Percentiles rank a stretch among this genome's conserved stretches.
These are phyloP conservation scores for Frieseomelitta varia DNA, from an alignment of 1,140 invertebrate species.

Conservation along the genomic window DNA sequence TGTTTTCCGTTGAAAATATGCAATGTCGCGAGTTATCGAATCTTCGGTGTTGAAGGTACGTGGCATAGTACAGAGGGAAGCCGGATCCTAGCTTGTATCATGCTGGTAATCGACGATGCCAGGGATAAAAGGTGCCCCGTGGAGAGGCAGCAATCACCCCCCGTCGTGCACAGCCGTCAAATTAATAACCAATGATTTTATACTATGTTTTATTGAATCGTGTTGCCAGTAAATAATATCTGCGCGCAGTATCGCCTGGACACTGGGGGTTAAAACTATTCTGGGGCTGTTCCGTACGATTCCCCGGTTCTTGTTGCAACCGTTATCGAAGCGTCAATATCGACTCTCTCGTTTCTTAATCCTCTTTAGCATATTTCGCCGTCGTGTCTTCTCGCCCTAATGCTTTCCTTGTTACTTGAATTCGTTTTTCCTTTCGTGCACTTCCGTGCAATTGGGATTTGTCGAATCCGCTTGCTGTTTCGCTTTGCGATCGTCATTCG, in stretches of 20 bases:
- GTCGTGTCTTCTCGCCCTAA: not conserved
- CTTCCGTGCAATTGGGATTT: not conserved
- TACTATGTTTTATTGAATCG: slow-evolving; percentile 79
- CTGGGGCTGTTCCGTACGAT: slow-evolving; percentile 31
- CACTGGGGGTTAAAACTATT: not conserved
- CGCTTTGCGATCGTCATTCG: not conserved
- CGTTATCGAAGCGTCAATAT: slow-evolving; percentile 50
- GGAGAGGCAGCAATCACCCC: slow-evolving; percentile 74
- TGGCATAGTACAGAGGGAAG: not conserved
- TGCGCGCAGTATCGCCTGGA: slow-evolving; percentile 64
- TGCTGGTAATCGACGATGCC: slow-evolving; percentile 68
- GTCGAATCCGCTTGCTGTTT: not conserved
- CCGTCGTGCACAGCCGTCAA: slow-evolving; percentile 76
- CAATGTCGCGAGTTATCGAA: slow-evolving; percentile 5
- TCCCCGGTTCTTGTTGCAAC: slow-evolving; percentile 32
- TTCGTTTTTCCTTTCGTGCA: not conserved
- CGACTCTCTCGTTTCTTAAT: slow-evolving; percentile 28
- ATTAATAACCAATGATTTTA: slow-evolving; percentile 82
- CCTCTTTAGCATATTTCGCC: slow-evolving; percentile 16
- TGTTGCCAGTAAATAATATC: slow-evolving; percentile 75
- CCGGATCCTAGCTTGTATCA: slow-evolving; percentile 50
- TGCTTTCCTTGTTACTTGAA: not conserved
- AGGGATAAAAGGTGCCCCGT: slow-evolving; percentile 70
- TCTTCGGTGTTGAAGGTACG: slow-evolving; percentile 9
- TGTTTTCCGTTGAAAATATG: slow-evolving; percentile 22